Base-by-base conservation (phyloP, 2,797 vertebrate species). In the Crocodylus rhombifer region DNA sequence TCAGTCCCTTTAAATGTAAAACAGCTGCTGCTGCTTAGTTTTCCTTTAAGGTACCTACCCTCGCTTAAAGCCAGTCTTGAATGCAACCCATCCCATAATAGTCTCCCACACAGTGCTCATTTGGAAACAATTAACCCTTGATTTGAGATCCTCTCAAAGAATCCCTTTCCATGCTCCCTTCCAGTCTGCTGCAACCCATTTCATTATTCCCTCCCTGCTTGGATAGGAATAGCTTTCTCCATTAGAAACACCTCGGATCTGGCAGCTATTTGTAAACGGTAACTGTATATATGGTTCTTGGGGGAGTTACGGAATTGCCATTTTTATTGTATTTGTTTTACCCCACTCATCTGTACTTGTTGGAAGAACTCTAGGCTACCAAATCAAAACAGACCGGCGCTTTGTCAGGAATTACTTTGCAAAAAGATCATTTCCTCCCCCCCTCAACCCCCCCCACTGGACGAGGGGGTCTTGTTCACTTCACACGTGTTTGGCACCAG, bases 51-150 rank as follows among this genome's bases (percentile, higher is more conserved):
- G 88, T 95, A 94, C 89, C 92, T 86, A 88, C 93, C 87, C 96
- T 90, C 91, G 93, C 92, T 96, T 93, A 91, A 94, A 89, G 85
- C 67, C 82, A 80, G 86, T 20, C 87, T 36, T 81, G 90, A 90
- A 97, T 93, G 91, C 84, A 20, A 73, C 84, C 95, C 82, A 89
- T 91, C 94, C 95, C 96, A 79, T 86, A 93, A 89, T 93, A 92
- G 60, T 94, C 82, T 82, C 85, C 15, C 94, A 94, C 86, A 86
- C 75, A 88, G 87, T 87, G 76, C 65, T 96, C 94, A 94, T 97
- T 97, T 97, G 97, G 96, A 97, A 97, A 92, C 87, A 93, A 95
- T 97, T 96, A 97, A 85, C 91, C 91, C 88, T 90, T 91, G 90
- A 82, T 82, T 96, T 91, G 92, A 96, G 79, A 96, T 94, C 84